These are phyloP conservation scores for Phenganax marumi DNA, from an alignment of 92 coral and sea anemone genomes.

Conservation along the genomic window DNA sequence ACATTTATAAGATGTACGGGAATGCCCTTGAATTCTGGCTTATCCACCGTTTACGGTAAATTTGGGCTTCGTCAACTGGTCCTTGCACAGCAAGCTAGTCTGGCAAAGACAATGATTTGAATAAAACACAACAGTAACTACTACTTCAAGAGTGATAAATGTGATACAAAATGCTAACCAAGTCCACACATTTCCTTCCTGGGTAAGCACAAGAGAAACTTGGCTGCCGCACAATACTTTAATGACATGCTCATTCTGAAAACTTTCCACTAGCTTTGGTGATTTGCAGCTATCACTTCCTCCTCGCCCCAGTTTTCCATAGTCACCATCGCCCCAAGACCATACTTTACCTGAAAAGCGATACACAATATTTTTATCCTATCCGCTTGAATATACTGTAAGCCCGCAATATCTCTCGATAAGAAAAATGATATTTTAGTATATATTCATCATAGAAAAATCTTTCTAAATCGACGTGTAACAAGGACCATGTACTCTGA, in stretches of 20 bases:
- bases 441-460: too few relatives aligned
- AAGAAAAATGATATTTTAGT: neutral
- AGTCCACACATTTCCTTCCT: slow-evolving; percentile 87
- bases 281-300: slow-evolving; percentile 90
- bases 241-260: slow-evolving; percentile 74
- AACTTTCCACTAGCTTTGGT: slow-evolving; percentile 81
- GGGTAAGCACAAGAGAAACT: slow-evolving; percentile 86
- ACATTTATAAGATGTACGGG: too few relatives aligned
- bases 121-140: neutral
- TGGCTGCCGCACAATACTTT: slow-evolving; percentile 88
- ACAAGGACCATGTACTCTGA: too few relatives aligned
- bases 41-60: too few relatives aligned
- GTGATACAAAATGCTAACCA: slow-evolving; percentile 60
- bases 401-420: neutral
- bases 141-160: neutral
- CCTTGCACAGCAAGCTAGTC: too few relatives aligned
- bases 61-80: too few relatives aligned
- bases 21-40: too few relatives aligned
- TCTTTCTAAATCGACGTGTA: too few relatives aligned
- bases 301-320: slow-evolving; percentile 96
- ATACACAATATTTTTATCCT: neutral
- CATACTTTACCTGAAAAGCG: slow-evolving; percentile 77
- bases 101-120: too few relatives aligned
- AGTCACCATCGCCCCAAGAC: slow-evolving; percentile 99
- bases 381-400: neutral